These are phyloP conservation scores for Passer montanus DNA, from an alignment of 2,113 vertebrate genomes.

Conservation along the genomic window DNA sequence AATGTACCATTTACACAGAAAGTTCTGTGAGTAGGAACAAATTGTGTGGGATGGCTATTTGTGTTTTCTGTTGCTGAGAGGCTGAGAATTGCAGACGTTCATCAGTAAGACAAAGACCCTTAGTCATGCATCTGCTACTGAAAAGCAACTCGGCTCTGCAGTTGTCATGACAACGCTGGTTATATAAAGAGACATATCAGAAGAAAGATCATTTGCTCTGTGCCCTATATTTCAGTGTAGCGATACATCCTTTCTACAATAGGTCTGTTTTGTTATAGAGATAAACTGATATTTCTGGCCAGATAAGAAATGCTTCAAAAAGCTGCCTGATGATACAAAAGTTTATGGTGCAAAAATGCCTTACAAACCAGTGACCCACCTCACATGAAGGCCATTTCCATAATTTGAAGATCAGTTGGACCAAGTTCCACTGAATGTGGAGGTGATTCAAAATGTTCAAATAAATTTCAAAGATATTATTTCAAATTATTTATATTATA, in stretches of 20 bases:
- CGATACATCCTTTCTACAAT: neutral
- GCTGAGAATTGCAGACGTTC: neutral
- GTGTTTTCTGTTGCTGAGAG: slow-evolving; percentile 12
- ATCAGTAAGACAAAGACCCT: slow-evolving; percentile 35
- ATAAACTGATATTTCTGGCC: neutral
- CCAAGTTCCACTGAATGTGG: neutral
- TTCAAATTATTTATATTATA: neutral
- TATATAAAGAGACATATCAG: slow-evolving; percentile 46
- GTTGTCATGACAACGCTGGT: slow-evolving; percentile 55
- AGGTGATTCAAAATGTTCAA: neutral
- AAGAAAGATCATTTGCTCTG: slow-evolving; percentile 39
- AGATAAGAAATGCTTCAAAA: neutral
- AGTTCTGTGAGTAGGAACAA: neutral
- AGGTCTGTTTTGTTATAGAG: neutral
- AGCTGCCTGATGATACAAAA: neutral
- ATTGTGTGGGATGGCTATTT: slow-evolving; percentile 9
- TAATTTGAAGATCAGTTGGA: neutral
- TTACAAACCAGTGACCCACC: neutral
- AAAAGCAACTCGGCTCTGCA: slow-evolving; percentile 12
- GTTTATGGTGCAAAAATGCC: neutral
- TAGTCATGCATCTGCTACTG: slow-evolving; percentile 9
- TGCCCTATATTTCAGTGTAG: slow-evolving; percentile 10
- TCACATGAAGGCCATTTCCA: neutral
- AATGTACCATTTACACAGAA: neutral
- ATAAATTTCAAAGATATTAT: neutral